Percentiles rank a stretch among this genome's conserved stretches.
phyloP scores from a whole-genome alignment of 2,888 invertebrate genomes.

The Stictocephala bisonia region DNA sequence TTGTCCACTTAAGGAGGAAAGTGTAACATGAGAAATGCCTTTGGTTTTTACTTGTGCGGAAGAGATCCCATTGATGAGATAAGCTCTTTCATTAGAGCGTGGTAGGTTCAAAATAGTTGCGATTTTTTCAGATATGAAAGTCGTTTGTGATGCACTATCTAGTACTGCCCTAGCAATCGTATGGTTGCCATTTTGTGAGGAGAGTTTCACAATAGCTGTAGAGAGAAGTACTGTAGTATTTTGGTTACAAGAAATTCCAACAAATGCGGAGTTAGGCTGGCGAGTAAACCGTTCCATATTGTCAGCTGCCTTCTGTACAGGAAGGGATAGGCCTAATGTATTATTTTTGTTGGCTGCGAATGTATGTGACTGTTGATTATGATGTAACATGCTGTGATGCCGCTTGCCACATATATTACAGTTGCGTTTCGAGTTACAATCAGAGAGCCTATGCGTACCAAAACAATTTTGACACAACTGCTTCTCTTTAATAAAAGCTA shows the following conservation, averaged over 20 bases:
- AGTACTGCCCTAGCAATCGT: background rate
- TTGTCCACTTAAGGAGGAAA: background rate
- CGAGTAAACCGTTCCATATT: no score
- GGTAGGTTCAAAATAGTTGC: background rate
- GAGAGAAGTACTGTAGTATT: background rate
- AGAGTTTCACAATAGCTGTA: background rate
- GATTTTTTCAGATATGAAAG: background rate
- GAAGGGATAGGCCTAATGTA: no score
- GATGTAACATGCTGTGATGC: background rate
- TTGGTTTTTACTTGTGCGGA: background rate
- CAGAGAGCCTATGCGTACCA: background rate
- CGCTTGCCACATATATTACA: background rate
- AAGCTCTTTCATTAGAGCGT: background rate
- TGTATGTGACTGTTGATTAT: background rate
- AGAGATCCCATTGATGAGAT: background rate
- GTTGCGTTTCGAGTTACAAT: background rate
- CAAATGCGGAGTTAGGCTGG: no score
- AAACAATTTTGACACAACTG: background rate
- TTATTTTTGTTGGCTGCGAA: no score
- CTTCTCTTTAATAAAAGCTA: background rate
- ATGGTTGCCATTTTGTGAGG: background rate
- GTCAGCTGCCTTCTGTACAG: no score
- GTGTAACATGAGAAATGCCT: background rate
- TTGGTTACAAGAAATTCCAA: no score
- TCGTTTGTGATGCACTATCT: background rate